A percentile compares a stretch with the other conserved stretches of the same genome.
Evolutionary conservation across 2,797 vertebrate species (phyloP).

Genomic region (Chromobotia macracanthus): DNA sequence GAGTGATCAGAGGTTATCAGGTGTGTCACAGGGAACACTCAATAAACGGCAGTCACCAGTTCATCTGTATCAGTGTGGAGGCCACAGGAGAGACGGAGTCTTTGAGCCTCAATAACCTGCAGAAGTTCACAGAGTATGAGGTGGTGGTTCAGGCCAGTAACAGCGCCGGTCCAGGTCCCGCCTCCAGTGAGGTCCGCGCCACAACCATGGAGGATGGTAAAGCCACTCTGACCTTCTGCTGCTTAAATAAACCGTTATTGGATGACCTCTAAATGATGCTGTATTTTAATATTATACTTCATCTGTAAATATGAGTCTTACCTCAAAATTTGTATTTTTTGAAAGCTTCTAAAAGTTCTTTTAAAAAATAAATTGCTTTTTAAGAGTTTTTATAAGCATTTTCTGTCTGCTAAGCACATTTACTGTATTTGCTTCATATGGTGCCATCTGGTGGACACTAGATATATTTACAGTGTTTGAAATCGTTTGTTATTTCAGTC

Average conservation of each 20-base stretch:
- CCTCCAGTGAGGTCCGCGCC: conserved; percentile 94
- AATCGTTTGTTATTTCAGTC: not conserved
- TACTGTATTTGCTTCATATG: not conserved
- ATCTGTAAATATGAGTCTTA: too few species aligned
- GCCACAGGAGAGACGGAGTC: conserved; percentile 92
- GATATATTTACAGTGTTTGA: not conserved
- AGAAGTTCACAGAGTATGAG: conserved; percentile 96
- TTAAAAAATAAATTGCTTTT: too few species aligned
- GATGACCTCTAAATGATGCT: not conserved
- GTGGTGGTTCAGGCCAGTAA: conserved; percentile 98
- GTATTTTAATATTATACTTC: not conserved
- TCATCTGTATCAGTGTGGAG: conserved; percentile 95
- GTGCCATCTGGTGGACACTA: not conserved
- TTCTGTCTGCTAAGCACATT: not conserved
- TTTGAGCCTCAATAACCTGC: conserved; percentile 92
- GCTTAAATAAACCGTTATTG: too few species aligned
- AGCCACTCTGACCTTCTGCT: conserved; percentile 44
- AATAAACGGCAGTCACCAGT: conserved; percentile 94
- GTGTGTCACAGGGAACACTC: conserved; percentile 96
- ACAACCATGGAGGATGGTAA: conserved; percentile 95
- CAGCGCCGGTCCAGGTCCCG: conserved; percentile 93
- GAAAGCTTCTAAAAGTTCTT: too few species aligned
- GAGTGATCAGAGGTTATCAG: conserved; percentile 94
- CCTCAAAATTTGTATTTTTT: too few species aligned
- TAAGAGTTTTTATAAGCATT: not conserved